These are phyloP conservation scores for Onychomys leucogaster DNA, from an alignment of 2,797 vertebrate species.

Conservation along the genomic window DNA sequence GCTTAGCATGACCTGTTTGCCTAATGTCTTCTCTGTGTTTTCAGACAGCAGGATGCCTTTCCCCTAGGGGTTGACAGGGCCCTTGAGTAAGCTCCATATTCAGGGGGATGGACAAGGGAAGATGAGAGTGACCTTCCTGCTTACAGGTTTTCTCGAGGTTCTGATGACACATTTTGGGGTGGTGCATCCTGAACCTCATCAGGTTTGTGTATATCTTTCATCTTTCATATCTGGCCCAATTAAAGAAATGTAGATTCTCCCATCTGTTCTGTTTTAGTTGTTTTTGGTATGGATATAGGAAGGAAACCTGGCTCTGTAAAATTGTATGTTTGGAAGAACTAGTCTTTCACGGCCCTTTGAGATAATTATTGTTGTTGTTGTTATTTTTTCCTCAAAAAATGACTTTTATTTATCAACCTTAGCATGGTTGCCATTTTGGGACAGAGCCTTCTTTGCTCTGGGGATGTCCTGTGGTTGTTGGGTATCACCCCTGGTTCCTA, in stretches of 20 bases:
- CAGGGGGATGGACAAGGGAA: neutral
- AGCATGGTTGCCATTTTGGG: neutral
- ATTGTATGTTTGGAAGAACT: neutral
- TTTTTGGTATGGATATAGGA: neutral
- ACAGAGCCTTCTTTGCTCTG: neutral
- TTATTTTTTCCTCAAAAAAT: neutral
- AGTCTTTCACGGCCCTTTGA: neutral
- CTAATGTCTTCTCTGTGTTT: neutral
- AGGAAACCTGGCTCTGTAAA: neutral
- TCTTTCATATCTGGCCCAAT: neutral
- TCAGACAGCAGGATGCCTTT: neutral
- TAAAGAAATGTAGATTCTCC: neutral
- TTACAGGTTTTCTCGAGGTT: neutral
- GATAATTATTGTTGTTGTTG: neutral
- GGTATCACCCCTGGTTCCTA: neutral
- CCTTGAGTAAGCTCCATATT: neutral
- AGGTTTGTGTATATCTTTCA: neutral
- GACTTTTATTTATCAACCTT: neutral
- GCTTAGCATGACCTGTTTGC: neutral
- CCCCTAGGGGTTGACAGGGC: too few relatives aligned
- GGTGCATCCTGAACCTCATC: neutral
- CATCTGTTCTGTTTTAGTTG: neutral
- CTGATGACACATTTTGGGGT: neutral
- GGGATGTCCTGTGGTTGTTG: too few relatives aligned
- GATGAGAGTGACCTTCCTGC: neutral